Evolutionary conservation across 1,140 invertebrate genomes (phyloP), one percentile per base, ranked within the genome.

Genomic region (Odontomachus brunneus): DNA sequence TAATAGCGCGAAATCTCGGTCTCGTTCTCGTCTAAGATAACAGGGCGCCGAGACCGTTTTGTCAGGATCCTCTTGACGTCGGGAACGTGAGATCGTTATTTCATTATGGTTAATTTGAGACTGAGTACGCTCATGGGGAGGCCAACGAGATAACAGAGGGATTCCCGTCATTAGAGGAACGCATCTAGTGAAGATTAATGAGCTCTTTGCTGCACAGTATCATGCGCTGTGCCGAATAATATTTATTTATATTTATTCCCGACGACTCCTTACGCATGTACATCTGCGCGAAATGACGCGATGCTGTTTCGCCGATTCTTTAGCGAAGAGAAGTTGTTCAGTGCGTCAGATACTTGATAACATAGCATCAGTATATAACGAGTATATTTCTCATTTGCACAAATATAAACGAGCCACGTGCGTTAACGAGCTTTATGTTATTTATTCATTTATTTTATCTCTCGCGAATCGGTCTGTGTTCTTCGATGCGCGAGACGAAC

Each of bases 31-130:
- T 83, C 62, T 83, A 80, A 88, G 87, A 85, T 85, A 88, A 88
- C 85, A 80, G 67, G 82, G 87, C 53, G 69, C 57, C 55, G 57
- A 86, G 75, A 83, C 71, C 87, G 75, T 89, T 89, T 88, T 88
- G 87, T 89, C 87, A 88, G 84, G 87, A 80, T 88, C 81, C 88
- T 82, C 88, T 89, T 85, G 75, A 89, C 71, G 80, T 59, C 55
- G 84, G 74, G 83, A 88, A 91, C 89, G 90, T 90, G 88, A 88
- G 89, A 91, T 91, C 91, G 86, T 92, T 91, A 91, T 92, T 91
- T 91, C 91, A 92, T 91, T 91, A 92, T 88, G 88, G 91, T 90
- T 92, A 92, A 92, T 92, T 91, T 88, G 88, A 90, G 87, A 91
- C 86, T 90, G 88, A 89, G 87, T 84, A 83, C 87, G 78, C 83